Conservation (phyloP, 2,888 invertebrate species). For the Zygogramma bicolorata region DNA sequence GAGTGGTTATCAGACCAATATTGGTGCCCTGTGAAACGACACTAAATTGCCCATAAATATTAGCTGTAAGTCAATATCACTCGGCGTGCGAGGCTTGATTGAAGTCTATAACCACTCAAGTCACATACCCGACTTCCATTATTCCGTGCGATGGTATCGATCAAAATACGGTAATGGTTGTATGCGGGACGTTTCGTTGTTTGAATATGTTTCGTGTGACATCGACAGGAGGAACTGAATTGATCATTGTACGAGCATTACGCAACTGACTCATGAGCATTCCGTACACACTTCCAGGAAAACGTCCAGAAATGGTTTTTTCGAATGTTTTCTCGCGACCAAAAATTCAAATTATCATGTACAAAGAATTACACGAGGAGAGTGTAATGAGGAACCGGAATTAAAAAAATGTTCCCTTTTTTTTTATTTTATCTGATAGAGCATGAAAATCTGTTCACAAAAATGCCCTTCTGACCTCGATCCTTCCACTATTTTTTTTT, state of each 20-base stretch:
- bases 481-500: no score
- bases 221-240: background rate
- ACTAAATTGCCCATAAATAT: slow-evolving; percentile 68
- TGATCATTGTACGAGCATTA: background rate
- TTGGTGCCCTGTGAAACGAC: slow-evolving; percentile 66
- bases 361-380: no score
- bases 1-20: slow-evolving; percentile 68
- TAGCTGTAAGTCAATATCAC: slow-evolving; percentile 65
- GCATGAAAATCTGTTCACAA: no score
- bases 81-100: slow-evolving; percentile 59
- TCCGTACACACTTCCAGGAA: background rate
- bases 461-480: no score
- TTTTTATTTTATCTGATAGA: no score
- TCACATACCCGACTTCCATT: slow-evolving; percentile 48
- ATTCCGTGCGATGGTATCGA: slow-evolving; percentile 29
- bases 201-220: slow-evolving; percentile 5
- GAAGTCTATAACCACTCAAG: slow-evolving; percentile 58
- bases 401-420: no score
- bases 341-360: no score
- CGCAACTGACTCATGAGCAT: background rate
- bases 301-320: background rate
- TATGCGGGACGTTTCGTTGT: background rate
- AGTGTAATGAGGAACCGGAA: no score
- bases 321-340: no score
- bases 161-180: slow-evolving; percentile 15